Evolutionary conservation across 2,888 invertebrate genomes (phyloP).

Genomic region (Acanthosepion pharaonis): DNA sequence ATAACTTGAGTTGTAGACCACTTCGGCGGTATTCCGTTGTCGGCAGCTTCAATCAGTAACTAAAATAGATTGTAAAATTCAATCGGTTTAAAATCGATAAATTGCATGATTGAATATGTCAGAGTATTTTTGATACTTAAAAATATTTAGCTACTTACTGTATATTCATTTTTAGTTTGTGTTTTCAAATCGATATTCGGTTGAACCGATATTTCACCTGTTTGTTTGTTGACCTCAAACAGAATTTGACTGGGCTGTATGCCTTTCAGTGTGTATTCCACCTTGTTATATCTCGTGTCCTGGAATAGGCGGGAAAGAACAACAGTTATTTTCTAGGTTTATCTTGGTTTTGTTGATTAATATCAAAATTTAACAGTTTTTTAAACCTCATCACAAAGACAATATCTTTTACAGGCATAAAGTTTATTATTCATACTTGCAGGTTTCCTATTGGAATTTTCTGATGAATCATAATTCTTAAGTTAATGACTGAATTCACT

Average conservation of each 20-base stretch:
- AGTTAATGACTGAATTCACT: neutral
- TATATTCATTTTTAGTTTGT: neutral
- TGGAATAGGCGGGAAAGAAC: neutral
- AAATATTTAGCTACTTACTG: neutral
- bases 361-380: too few species aligned
- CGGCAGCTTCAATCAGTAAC: neutral
- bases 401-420: neutral
- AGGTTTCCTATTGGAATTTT: neutral
- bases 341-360: neutral
- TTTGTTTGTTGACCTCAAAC: neutral
- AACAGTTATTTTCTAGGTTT: neutral
- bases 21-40: neutral
- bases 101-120: too few species aligned
- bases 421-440: neutral
- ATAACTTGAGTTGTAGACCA: neutral
- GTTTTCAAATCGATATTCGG: neutral
- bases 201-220: neutral
- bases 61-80: neutral
- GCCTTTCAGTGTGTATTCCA: neutral
- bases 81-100: neutral
- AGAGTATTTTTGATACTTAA: too few species aligned
- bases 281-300: neutral
- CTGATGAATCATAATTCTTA: too few species aligned
- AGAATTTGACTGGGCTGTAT: neutral
- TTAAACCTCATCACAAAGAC: too few species aligned